These are phyloP conservation scores for Lutraria rhynchaena DNA, from an alignment of 1,140 invertebrate species.

Conservation along the genomic window DNA sequence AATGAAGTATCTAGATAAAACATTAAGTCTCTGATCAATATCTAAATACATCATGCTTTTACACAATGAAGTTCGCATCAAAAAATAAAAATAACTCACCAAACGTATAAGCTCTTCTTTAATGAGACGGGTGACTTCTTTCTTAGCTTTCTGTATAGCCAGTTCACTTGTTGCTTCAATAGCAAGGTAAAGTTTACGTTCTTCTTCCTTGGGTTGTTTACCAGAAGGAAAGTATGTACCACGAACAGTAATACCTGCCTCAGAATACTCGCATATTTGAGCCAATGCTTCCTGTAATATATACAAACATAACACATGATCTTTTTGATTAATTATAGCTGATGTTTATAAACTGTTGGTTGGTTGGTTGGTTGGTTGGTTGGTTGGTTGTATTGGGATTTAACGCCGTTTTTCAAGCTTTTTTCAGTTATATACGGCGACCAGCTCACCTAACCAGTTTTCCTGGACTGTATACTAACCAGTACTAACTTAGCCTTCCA, in stretches of 20 bases:
- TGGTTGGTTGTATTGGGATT: no score
- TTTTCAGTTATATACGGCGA: no score
- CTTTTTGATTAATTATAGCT: no score
- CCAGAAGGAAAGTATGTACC: conserved; percentile 94
- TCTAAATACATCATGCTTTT: not conserved
- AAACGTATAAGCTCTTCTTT: conserved; percentile 98
- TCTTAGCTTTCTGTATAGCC: conserved; percentile 98
- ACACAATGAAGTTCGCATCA: not conserved
- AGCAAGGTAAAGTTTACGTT: conserved; percentile 98
- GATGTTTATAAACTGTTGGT: no score
- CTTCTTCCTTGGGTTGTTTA: conserved; percentile 91
- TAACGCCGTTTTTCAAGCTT: no score
- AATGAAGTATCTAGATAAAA: not conserved
- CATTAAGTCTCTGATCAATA: not conserved
- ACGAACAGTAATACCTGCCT: conserved; percentile 98
- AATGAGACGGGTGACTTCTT: conserved; percentile 98
- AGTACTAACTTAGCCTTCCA: no score
- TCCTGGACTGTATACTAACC: no score
- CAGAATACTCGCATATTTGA: conserved; percentile 99
- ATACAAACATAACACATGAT: no score
- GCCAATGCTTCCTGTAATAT: conserved; percentile 94
- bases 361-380: no score
- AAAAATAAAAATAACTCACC: conserved; percentile 85
- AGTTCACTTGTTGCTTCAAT: conserved; percentile 99
- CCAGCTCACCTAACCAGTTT: no score